phyloP scores from a whole-genome alignment of 2,888 invertebrate genomes.

The Scaptomyza flava region DNA sequence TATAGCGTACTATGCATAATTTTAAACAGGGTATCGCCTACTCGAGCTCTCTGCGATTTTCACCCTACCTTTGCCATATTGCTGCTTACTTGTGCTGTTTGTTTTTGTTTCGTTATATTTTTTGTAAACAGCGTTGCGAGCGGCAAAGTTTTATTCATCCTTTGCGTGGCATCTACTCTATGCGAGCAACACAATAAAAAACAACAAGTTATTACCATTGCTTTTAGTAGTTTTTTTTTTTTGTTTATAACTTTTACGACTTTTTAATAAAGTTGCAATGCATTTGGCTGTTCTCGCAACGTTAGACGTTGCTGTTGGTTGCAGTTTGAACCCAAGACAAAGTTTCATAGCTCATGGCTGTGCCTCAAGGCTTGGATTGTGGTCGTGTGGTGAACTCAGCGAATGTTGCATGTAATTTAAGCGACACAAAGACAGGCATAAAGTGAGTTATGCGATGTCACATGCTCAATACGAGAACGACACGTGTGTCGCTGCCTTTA shows the following conservation, averaged over 20 bases:
- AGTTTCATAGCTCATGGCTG: conserved; percentile 55
- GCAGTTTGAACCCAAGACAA: conserved; percentile 62
- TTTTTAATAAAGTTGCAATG: conserved; percentile 79
- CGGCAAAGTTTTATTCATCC: conserved; percentile 50
- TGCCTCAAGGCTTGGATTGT: conserved; percentile 2
- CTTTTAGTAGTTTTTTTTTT: conserved; percentile 73
- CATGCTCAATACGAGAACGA: conserved; percentile 40
- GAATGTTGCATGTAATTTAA: conserved; percentile 49
- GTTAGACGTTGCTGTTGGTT: conserved; percentile 4
- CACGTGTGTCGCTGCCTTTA: conserved; percentile 57
- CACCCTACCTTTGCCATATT: neutral
- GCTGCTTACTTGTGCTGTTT: conserved; percentile 1
- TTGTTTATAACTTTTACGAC: conserved; percentile 74
- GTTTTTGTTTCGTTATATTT: conserved; percentile 13
- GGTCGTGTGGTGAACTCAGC: conserved; percentile 8
- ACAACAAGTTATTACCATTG: conserved; percentile 77
- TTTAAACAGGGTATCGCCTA: neutral
- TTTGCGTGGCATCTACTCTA: conserved; percentile 38
- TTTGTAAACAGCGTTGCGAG: conserved; percentile 33
- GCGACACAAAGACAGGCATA: conserved; percentile 22
- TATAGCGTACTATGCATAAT: neutral
- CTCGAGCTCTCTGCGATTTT: neutral
- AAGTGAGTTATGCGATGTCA: conserved; percentile 60
- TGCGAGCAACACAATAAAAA: conserved; percentile 57
- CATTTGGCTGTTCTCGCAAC: conserved; percentile 65